Evolutionary conservation across 2,797 vertebrate genomes (phyloP), one percentile per base, ranked within the genome.

Genomic region (Halcyon smyrnensis): DNA sequence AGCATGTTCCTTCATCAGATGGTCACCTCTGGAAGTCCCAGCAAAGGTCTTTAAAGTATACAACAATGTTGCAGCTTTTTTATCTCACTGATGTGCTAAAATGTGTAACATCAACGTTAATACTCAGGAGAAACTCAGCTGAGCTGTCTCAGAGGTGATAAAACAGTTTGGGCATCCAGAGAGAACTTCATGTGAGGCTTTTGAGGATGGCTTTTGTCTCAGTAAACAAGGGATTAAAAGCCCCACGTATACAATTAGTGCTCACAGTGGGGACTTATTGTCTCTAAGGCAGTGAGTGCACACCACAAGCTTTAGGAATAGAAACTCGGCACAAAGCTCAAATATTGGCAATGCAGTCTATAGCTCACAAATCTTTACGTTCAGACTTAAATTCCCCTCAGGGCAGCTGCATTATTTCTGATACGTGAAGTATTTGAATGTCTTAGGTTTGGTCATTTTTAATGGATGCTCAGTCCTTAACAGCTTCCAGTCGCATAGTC

Each of bases 331-430:
- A 36, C 17, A 75, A 77, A 82, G 36, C 34, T 71, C 6, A 14
- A 37, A 70, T 64, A 30, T 12, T 84, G 46, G n/a, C 75, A 93
- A 54, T 39, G 15, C 41, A 37, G 15, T 82, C 43, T 30, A 57
- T 50, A 76, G 16, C 30, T 82, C 69, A 73, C 46, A 89, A 74
- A 63, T 51, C n/a, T 69, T 80, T 82, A 70, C 48, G 34, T 67
- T 94, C 71, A 80, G 63, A 48, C 41, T 83, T 68, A 54, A 77
- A 84, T 78, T 87, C 36, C 41, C 48, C 48, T 76, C 2, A 79
- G 43, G 27, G 34, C 21, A 89, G 27, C 54, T 88, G 32, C 50
- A 89, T 80, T 84, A 39, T 93, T 96, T 96, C 84, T 95, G 36
- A 30, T 85, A 84, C 34, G 71, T 75, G 23, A 79, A 85, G 18